Evolutionary conservation across 2,888 invertebrate genomes (phyloP), one percentile per base, ranked within the genome.

Genomic region (Nemotelus nigrinus): DNA sequence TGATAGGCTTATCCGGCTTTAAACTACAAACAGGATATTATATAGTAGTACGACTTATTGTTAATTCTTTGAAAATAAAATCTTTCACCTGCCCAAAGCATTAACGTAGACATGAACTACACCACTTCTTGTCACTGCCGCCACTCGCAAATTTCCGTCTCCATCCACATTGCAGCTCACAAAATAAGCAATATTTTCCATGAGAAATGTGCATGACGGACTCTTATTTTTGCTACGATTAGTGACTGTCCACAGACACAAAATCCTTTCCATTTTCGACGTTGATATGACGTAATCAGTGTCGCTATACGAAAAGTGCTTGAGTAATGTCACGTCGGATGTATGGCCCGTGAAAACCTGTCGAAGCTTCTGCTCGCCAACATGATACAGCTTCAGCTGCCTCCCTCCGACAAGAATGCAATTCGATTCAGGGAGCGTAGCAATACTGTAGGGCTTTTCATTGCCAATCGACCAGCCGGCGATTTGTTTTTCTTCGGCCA

Each of bases 91-190:
- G 87, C 95, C 95, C 55, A 94, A 88, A 80, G 91, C 90, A 82
- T 94, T 93, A 72, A 92, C 90, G 85, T 94, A 97, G 77, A 94
- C 88, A 86, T 96, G 93, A 57, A 94, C 90, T 4, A 92, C 91
- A 0, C 97, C 97, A 83, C 92, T 93, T 81, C 92, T 90, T 0
- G 95, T 94, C 4, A 89, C 82, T 85, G 88, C 85, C 81, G 90
- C 85, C 85, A 87, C 83, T 81, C 87, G 88, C 3, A 87, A 55
- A 0, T 88, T 88, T 7, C 86, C 82, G 0, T 89, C 89, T 3
- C 88, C 88, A 3, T 86, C 85, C 41, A 88, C 83, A 79, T 89
- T 84, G 1, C 89, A 86, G 0, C 91, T 90, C 43, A 91, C 81
- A 77, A 87, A 88, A 70, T 87, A 82, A 0, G 92, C 91, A 41